Evolutionary conservation across 2,113 vertebrate genomes (phyloP).

Genomic region (Nanger granti): DNA sequence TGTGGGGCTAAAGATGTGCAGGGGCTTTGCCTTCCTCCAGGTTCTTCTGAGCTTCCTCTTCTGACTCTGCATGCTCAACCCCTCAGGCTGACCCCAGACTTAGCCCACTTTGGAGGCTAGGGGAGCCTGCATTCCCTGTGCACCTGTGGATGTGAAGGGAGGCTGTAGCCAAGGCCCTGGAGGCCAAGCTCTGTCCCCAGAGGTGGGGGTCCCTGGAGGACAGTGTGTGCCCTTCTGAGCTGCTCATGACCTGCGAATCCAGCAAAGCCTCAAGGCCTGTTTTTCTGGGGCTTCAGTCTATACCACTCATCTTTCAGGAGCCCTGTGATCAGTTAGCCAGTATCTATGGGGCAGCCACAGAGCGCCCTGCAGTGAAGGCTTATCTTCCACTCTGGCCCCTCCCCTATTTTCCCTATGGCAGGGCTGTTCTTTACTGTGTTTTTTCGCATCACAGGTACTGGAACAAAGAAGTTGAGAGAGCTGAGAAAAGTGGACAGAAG

Average conservation of each 20-base stretch:
- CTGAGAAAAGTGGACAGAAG: conserved; percentile 78
- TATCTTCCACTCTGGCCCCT: neutral
- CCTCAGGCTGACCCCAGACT: neutral
- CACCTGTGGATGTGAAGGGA: neutral
- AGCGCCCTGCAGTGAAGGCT: neutral
- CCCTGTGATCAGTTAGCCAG: neutral
- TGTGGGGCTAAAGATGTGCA: rapidly evolving
- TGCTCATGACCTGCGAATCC: neutral
- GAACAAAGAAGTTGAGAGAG: conserved; percentile 85
- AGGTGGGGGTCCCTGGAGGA: neutral
- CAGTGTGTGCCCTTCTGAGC: neutral
- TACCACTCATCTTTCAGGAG: neutral
- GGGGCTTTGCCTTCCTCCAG: neutral
- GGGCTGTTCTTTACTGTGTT: neutral
- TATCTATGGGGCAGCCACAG: neutral
- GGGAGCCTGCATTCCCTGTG: neutral
- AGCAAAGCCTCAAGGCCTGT: neutral
- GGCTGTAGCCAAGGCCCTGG: neutral
- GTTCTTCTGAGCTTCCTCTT: neutral
- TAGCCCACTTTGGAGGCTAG: neutral
- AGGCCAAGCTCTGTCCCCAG: neutral
- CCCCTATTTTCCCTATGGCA: rapidly evolving
- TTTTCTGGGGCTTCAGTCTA: neutral
- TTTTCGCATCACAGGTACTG: conserved; percentile 81
- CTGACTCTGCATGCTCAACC: neutral